Evolutionary conservation across 1,140 invertebrate species (phyloP).

Genomic region (Holcopasites calliopsidis): DNA sequence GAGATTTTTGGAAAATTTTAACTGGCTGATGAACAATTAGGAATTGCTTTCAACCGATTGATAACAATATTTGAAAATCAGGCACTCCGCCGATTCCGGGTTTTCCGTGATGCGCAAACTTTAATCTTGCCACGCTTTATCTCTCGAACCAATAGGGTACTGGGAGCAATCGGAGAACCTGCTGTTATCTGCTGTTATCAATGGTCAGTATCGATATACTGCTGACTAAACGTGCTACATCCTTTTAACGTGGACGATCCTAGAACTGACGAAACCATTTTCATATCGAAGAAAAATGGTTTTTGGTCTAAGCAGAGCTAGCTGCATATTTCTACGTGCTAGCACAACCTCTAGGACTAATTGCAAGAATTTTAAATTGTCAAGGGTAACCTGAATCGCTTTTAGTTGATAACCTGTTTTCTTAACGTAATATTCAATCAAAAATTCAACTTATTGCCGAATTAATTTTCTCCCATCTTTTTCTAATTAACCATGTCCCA

Average conservation of each 20-base stretch:
- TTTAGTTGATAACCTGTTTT: background rate
- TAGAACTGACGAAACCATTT: background rate
- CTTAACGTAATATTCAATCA: background rate
- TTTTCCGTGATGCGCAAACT: background rate
- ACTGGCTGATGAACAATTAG: too few relatives aligned
- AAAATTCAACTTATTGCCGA: too few relatives aligned
- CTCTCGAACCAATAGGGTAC: background rate
- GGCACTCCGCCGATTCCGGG: too few relatives aligned
- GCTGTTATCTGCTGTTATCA: too few relatives aligned
- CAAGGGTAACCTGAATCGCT: conserved; percentile 34
- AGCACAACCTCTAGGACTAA: conserved; percentile 12
- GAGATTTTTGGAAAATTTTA: too few relatives aligned
- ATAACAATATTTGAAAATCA: too few relatives aligned
- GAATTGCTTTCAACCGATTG: too few relatives aligned
- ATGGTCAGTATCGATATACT: background rate
- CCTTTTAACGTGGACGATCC: background rate
- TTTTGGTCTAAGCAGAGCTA: conserved; percentile 48
- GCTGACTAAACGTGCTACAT: too few relatives aligned
- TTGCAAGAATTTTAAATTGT: conserved; percentile 35
- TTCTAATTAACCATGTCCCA: too few relatives aligned
- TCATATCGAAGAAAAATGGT: conserved; percentile 48
- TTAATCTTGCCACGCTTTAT: background rate
- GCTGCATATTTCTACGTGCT: conserved; percentile 48
- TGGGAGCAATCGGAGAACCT: background rate
- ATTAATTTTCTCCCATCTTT: too few relatives aligned